Conservation (phyloP, 2,797 vertebrate genomes). For the Limnodromus scolopaceus region DNA sequence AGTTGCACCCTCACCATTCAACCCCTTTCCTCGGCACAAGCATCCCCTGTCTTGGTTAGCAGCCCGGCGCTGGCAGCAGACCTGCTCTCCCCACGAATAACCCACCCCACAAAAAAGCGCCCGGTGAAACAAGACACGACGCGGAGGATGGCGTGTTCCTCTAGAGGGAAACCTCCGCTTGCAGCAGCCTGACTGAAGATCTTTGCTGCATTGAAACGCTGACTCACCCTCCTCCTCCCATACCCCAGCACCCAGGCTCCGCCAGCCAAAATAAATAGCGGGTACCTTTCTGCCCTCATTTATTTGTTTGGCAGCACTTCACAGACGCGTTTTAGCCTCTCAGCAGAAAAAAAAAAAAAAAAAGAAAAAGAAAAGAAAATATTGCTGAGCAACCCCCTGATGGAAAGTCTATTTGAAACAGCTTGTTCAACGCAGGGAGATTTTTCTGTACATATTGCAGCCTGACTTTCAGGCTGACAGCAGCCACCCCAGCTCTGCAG, state of each 20-base stretch:
- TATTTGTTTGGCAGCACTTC: constrained; percentile 46
- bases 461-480: background rate
- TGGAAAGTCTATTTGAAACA: background rate
- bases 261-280: constrained; percentile 57
- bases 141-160: background rate
- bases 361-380: background rate
- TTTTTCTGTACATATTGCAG: background rate
- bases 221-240: constrained; percentile 49
- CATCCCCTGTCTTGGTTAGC: background rate
- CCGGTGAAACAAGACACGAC: background rate
- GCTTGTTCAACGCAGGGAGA: background rate
- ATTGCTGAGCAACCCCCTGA: constrained; percentile 21
- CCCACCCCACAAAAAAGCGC: background rate
- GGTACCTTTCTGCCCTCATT: constrained; percentile 57
- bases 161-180: constrained; percentile 65
- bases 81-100: background rate
- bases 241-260: background rate
- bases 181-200: background rate
- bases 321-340: background rate
- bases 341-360: background rate
- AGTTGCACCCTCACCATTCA: accelerated
- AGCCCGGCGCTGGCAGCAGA: background rate
- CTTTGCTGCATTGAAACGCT: constrained; percentile 22
- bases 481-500: background rate
- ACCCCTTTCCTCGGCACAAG: accelerated